Base-by-base conservation (phyloP, 2,113 vertebrate species). In the Saguinus imperator region DNA sequence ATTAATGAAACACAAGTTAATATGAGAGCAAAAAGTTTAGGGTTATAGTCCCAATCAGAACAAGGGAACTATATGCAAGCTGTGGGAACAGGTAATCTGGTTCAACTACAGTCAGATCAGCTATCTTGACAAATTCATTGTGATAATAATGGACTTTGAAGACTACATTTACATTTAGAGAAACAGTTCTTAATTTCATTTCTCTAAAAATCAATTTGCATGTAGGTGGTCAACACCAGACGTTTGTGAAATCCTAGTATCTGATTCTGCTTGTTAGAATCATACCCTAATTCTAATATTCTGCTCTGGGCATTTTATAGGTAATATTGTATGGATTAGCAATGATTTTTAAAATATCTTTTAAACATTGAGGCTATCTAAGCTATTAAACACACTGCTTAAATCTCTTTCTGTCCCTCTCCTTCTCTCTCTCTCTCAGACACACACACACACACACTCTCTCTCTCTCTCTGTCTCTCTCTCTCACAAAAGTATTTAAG, bases 321-420 rank as follows among this genome's bases (percentile, higher is more conserved):
- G 66, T 27, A 95, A 80, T 72, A 32, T 10, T 87, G 4, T 75
- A 72, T 81, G 32, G 17, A 68, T 92, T 55, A 93, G 23, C 43
- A 85, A 87, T 72, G 12, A 48, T 40, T 89, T 88, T 84, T 3
- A 91, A 94, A 91, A 58, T 88, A 88, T 18, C 45, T 83, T 94
- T 95, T 75, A 96, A 45, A 8, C 52, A 17, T 52, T 17, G 52
- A 52, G 52, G 52, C 52, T 52, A 52, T 52, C 17, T 32, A 84
- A 45, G 12, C 50, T 79, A 27, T 68, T 52, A 68, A 45, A 61
- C 2, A 4, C 23, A 40, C 13, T 68, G 29, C 43, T 58, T 89
- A 92, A 86, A 48, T 57, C 37, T 64, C 27, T 57, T 21, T 57
- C 55, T 21, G 20, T 57, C 55, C 8, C 55, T 64, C 27, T 57